phyloP scores from a whole-genome alignment of 1,140 invertebrate genomes.

The Drosophila triauraria region DNA sequence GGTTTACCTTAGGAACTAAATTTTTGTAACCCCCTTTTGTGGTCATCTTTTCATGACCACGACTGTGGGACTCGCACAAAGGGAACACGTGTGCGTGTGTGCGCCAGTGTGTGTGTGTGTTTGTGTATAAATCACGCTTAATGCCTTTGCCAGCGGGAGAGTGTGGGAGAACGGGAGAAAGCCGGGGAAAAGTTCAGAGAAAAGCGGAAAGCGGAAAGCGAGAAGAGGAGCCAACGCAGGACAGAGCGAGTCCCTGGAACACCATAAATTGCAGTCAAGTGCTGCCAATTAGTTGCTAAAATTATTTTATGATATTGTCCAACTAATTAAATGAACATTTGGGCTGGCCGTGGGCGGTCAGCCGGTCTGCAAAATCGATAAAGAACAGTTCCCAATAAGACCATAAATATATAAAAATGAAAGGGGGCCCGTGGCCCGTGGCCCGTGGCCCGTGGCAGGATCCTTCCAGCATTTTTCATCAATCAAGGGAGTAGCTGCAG shows the following conservation, averaged over 20 bases:
- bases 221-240: not conserved
- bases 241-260: conserved; percentile 21
- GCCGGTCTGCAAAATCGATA: conserved; percentile 51
- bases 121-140: conserved; percentile 76
- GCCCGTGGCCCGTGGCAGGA: conserved; percentile 3
- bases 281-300: conserved; percentile 80
- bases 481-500: conserved; percentile 53
- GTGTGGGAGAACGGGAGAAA: conserved; percentile 3
- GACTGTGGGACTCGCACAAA: not conserved
- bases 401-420: conserved; percentile 35
- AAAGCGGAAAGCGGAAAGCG: too few species aligned
- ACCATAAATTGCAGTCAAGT: conserved; percentile 80
- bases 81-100: conserved; percentile 13
- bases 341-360: conserved; percentile 3
- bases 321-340: conserved; percentile 74
- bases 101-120: not conserved
- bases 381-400: conserved; percentile 10
- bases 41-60: not conserved
- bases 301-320: conserved; percentile 78
- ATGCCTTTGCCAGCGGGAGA: conserved; percentile 33
- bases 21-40: too few species aligned
- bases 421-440: not conserved
- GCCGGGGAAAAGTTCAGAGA: conserved; percentile 10
- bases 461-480: conserved; percentile 54
- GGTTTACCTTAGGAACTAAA: not conserved